Base-by-base conservation (phyloP, 2,888 invertebrate species). In the Rhagonycha lutea region DNA sequence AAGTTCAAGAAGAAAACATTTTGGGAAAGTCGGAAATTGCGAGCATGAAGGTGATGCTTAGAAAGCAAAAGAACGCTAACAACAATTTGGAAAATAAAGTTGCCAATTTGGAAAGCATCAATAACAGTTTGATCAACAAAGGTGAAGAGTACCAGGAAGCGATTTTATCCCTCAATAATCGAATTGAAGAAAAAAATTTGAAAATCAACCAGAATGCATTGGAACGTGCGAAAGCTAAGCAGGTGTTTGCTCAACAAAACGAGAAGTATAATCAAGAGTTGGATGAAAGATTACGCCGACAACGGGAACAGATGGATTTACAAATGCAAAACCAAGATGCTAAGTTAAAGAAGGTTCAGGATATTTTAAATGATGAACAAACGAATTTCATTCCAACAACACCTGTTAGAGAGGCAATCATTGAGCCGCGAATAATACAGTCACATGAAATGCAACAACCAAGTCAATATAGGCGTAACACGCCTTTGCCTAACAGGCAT, bases 261-360 rank as follows among this genome's bases (percentile, higher is more conserved):
- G 95, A 95, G 80, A 94, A 93, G 85, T 90, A 92, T 86, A 92
- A 91, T 18, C 92, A 92, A 68, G 94, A 95, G 86, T 89, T 94
- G 14, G 92, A 93, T 80, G 85, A 88, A 4, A 92, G 91, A 83
- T 83, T 92, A 73, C 88, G 90, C 11, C 89, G 90, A 79, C 92
- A 92, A 81, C 88, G 91, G 8, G 90, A 90, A 62, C 91, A 91
- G 79, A 83, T 87, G 4, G 82, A 86, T 68, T 88, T 89, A 74
- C 88, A 89, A 81, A 91, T 92, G 89, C 89, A 90, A 80, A 89
- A 91, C 9, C 91, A 92, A 81, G 92, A 92, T 28, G 89, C 91
- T 68, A 92, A 92, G 82, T 81, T 93, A 12, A 88, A 91, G 61
- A 86, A 91, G 68, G 90, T 93, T 0, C 90, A 90, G 68, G 90